These are phyloP conservation scores for Pavo muticus DNA, from an alignment of 2,113 vertebrate genomes.

Conservation along the genomic window DNA sequence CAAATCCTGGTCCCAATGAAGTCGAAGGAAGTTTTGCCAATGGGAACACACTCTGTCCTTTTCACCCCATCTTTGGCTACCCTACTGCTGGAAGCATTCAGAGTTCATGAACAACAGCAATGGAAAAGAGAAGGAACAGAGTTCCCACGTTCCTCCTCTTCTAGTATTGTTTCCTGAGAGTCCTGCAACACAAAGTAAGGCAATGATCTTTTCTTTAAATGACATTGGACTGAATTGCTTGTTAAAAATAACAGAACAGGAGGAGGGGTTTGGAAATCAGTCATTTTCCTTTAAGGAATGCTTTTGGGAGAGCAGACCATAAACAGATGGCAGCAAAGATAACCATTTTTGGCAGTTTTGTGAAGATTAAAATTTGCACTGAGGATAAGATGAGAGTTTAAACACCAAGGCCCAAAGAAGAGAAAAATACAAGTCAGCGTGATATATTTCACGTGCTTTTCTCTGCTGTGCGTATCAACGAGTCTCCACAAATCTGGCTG, in stretches of 20 bases:
- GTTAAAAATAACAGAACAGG: slow-evolving; percentile 64
- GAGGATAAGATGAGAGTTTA: slow-evolving; percentile 9
- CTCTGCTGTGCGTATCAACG: background rate
- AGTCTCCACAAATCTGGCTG: background rate
- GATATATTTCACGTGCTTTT: background rate
- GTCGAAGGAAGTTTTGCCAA: background rate
- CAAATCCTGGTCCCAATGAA: slow-evolving; percentile 6
- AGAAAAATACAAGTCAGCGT: slow-evolving; percentile 19
- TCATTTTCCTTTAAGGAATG: slow-evolving; percentile 47
- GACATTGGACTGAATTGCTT: background rate
- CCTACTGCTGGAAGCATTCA: slow-evolving; percentile 4
- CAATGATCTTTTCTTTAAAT: slow-evolving; percentile 1
- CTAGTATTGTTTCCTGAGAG: slow-evolving; percentile 53
- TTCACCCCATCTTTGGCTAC: slow-evolving; percentile 14
- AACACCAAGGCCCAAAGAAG: slow-evolving; percentile 1
- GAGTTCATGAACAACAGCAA: background rate
- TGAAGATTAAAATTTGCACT: slow-evolving; percentile 24
- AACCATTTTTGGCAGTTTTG: slow-evolving; percentile 55
- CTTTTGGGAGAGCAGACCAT: slow-evolving; percentile 1
- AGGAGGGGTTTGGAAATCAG: slow-evolving; percentile 46
- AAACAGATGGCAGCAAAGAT: slow-evolving; percentile 49
- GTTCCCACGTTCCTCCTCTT: slow-evolving; percentile 46
- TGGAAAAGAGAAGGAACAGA: slow-evolving; percentile 40
- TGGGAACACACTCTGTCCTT: slow-evolving; percentile 39
- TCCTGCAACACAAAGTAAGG: background rate